Conservation (phyloP, 2,888 invertebrate genomes). For the Allophyes oxyacanthae region DNA sequence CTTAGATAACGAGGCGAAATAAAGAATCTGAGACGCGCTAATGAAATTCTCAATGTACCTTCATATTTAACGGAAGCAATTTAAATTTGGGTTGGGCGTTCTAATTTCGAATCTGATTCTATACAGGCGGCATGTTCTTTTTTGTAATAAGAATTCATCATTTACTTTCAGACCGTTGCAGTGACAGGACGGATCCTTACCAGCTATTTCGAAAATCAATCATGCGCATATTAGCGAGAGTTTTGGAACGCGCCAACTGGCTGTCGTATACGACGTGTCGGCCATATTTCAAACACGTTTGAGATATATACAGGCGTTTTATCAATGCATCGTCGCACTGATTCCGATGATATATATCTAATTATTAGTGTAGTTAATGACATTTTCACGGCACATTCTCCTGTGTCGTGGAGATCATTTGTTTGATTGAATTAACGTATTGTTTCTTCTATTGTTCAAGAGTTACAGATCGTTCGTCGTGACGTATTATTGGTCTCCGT, state of each 20-base stretch:
- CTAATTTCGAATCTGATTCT: constrained; percentile 35
- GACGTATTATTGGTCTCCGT: constrained; percentile 38
- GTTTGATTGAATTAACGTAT: constrained; percentile 70
- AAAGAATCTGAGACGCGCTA: constrained; percentile 54
- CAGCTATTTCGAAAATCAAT: constrained; percentile 78
- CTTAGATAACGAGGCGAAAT: constrained; percentile 60
- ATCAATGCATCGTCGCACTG: constrained; percentile 88
- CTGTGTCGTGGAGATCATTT: constrained; percentile 78
- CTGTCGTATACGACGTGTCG: constrained; percentile 80
- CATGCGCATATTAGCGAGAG: constrained; percentile 82
- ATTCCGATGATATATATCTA: constrained; percentile 87
- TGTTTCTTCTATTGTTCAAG: constrained; percentile 53
- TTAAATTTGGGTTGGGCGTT: constrained; percentile 50
- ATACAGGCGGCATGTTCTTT: constrained; percentile 31
- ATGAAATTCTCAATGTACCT: constrained; percentile 38
- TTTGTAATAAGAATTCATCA: constrained; percentile 37
- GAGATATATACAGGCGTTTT: constrained; percentile 85
- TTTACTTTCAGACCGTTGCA: constrained; percentile 25
- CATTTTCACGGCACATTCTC: constrained; percentile 85
- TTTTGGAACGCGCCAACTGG: constrained; percentile 82
- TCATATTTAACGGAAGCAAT: constrained; percentile 38
- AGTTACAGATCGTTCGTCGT: constrained; percentile 47
- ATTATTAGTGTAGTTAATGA: constrained; percentile 87
- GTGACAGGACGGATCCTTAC: constrained; percentile 46
- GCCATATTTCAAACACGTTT: constrained; percentile 85